A percentile compares a stretch with the other conserved stretches of the same genome.
Evolutionary conservation across 2,888 invertebrate genomes (phyloP).

Genomic region (Apodemia mormo): DNA sequence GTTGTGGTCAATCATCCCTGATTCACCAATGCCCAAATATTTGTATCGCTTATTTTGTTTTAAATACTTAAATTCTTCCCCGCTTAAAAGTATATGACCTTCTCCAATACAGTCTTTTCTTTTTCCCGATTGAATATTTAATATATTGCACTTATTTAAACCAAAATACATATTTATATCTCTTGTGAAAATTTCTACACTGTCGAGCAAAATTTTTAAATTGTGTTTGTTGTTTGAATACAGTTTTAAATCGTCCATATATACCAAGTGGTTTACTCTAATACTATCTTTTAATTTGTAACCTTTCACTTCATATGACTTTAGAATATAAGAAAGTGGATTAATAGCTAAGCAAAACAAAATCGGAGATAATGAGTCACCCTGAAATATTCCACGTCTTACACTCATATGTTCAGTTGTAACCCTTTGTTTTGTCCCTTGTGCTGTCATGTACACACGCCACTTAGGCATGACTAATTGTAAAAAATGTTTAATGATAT

Average conservation of each 20-base stretch:
- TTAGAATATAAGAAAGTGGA: constrained; percentile 31
- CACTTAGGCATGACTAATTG: too few relatives aligned
- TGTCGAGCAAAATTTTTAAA: too few relatives aligned
- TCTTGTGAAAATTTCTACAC: too few relatives aligned
- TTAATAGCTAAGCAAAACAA: constrained; percentile 33
- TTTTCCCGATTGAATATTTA: too few relatives aligned
- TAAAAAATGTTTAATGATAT: too few relatives aligned
- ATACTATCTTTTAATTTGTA: constrained; percentile 30
- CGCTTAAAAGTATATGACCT: constrained; percentile 23
- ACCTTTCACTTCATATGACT: constrained; percentile 31
- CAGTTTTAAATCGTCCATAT: constrained; percentile 37
- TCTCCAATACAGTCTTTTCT: not conserved
- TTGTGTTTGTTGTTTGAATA: too few relatives aligned
- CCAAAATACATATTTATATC: too few relatives aligned
- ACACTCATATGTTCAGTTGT: too few relatives aligned
- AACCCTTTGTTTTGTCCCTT: too few relatives aligned
- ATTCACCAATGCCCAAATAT: constrained; percentile 31
- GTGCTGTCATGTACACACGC: too few relatives aligned
- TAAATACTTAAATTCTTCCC: constrained; percentile 25
- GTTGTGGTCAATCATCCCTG: constrained; percentile 31
- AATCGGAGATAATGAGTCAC: too few relatives aligned
- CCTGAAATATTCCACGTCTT: too few relatives aligned
- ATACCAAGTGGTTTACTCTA: constrained; percentile 31
- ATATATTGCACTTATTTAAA: constrained; percentile 33
- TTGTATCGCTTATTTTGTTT: constrained; percentile 8